Base-by-base conservation (phyloP, 2,113 vertebrate species). In the Mesembrinibis cayennensis region DNA sequence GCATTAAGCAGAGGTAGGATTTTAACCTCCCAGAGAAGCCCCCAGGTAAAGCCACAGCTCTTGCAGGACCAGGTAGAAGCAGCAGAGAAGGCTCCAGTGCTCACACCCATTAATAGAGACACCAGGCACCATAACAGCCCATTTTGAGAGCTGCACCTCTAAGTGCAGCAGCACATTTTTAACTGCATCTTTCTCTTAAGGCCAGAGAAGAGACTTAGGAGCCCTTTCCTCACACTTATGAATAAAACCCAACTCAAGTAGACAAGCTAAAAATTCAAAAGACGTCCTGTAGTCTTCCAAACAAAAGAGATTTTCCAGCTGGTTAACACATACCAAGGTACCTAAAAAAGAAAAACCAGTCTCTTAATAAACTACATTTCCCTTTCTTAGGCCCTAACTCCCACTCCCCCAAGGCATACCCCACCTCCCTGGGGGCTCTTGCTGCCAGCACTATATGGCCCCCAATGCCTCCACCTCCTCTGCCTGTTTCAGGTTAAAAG, bases 151-250 rank as follows among this genome's bases (percentile, higher is more conserved):
- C 19, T 10, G 11, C 20, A 7, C 40, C 21, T 32, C 10, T 11
- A 7, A 19, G 4, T 1, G 1, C 26, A 36, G 18, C 30, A 36
- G 36, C 20, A 1, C 16, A 2, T 9, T 30, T 16, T 21, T 18
- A 44, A 32, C 42, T 6, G 6, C 5, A 4, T 6, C 38, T 20
- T 49, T 16, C 16, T 38, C 5, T 11, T 19, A 2, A 45, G 18
- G 2, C 12, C 10, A 13, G 38, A n/a, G 7, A 19, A 52, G 22
- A 29, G 12, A 20, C 16, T 29, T 5, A 1, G 6, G n/a, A 63
- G 4, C 29, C 10, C 23, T 13, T 22, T 47, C 9, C 8, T 71
- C 40, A 11, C 1, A 0, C 13, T 55, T 19, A 12, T 1, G 0
- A 53, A 36, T 36, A 79, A 70, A n/a, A 10, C 10, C 13, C 2